Evolutionary conservation across 2,888 invertebrate species (phyloP).

Genomic region (Chloroclysta siterata): DNA sequence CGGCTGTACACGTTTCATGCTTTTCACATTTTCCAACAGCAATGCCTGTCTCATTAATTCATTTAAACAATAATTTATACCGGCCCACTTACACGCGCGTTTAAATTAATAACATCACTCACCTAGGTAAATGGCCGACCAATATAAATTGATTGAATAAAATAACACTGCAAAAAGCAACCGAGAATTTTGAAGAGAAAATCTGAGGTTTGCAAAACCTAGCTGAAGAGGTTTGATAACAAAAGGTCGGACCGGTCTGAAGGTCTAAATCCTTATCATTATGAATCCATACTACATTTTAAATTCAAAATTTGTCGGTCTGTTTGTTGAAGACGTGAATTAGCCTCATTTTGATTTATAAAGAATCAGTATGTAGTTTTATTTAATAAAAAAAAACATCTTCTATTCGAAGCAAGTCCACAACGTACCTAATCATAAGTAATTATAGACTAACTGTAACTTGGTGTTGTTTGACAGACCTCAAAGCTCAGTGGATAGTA

Average conservation of each 20-base stretch:
- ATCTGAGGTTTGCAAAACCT: background rate
- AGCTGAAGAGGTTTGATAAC: background rate
- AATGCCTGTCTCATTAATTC: slow-evolving; percentile 63
- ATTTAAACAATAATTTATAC: slow-evolving; percentile 46
- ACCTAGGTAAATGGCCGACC: slow-evolving; percentile 27
- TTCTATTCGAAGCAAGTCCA: too few relatives aligned
- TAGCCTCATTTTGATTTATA: too few relatives aligned
- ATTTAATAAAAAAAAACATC: too few relatives aligned
- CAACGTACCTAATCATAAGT: too few relatives aligned
- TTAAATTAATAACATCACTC: slow-evolving; percentile 36
- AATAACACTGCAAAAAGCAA: slow-evolving; percentile 3
- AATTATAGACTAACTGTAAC: too few relatives aligned
- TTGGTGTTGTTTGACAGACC: too few relatives aligned
- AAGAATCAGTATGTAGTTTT: too few relatives aligned
- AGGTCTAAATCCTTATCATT: too few relatives aligned
- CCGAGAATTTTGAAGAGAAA: background rate
- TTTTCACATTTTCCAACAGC: slow-evolving; percentile 44
- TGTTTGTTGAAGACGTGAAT: too few relatives aligned
- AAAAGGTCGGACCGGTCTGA: background rate
- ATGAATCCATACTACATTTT: too few relatives aligned
- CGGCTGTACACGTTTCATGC: background rate
- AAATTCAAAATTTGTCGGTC: too few relatives aligned
- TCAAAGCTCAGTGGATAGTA: too few relatives aligned
- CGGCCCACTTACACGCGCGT: slow-evolving; percentile 28
- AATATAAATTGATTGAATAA: slow-evolving; percentile 20